A percentile compares a stretch with the other conserved stretches of the same genome.
phyloP scores from a whole-genome alignment of 2,888 invertebrate species.

The Lithodes maja region DNA sequence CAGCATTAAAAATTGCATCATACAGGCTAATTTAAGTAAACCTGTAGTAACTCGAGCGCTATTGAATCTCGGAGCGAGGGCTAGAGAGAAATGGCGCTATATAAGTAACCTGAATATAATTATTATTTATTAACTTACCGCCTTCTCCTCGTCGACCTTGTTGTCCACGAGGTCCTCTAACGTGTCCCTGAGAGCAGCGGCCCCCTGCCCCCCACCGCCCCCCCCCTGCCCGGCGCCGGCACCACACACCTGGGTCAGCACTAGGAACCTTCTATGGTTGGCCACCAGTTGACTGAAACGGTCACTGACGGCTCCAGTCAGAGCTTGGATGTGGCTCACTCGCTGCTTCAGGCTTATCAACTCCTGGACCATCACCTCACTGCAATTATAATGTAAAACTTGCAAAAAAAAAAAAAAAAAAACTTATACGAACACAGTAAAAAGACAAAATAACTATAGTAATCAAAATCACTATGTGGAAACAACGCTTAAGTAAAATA shows the following conservation, averaged over 20 bases:
- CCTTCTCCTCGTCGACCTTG: conserved; percentile 67
- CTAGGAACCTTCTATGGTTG: conserved; percentile 67
- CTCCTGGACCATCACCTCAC: conserved; percentile 60
- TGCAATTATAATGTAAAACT: conserved; percentile 13
- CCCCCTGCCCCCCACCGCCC: conserved; percentile 54
- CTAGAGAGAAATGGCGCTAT: too few relatives aligned
- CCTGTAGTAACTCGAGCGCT: too few relatives aligned
- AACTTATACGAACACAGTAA: too few relatives aligned
- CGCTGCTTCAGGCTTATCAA: conserved; percentile 42
- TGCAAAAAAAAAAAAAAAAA: too few relatives aligned
- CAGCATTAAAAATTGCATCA: too few relatives aligned
- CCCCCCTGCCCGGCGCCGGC: background rate
- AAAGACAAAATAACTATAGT: too few relatives aligned
- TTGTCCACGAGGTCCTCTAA: conserved; percentile 69
- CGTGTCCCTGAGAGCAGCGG: conserved; percentile 51
- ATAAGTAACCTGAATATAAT: too few relatives aligned
- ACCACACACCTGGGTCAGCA: conserved; percentile 65
- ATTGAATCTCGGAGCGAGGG: too few relatives aligned
- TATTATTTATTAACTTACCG: conserved; percentile 41
- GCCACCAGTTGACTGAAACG: conserved; percentile 69
- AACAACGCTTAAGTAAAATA: too few relatives aligned
- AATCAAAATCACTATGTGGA: too few relatives aligned
- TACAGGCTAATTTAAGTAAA: too few relatives aligned
- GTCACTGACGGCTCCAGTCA: conserved; percentile 64
- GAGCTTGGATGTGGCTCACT: conserved; percentile 48